Percentiles rank a stretch among this genome's conserved stretches.
Conservation (phyloP, 2,797 vertebrate genomes). For the Sebastes vulpes region DNA sequence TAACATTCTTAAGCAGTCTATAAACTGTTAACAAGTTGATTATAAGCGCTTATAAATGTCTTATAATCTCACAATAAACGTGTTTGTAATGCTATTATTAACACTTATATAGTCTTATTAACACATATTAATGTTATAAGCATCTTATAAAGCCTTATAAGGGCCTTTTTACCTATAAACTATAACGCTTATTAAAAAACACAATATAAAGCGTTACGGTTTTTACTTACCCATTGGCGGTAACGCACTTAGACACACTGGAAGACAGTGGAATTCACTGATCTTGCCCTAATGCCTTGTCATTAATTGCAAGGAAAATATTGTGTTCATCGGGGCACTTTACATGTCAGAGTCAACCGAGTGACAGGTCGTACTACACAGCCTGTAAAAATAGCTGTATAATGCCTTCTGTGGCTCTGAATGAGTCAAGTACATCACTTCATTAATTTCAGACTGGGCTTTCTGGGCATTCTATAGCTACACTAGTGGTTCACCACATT, state of each 20-base stretch:
- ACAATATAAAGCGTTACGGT: too few species aligned
- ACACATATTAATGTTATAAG: too few species aligned
- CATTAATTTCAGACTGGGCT: constrained; percentile 4
- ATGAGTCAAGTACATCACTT: constrained; percentile 4
- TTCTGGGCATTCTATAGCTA: background rate
- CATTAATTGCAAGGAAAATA: background rate
- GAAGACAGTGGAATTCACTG: background rate
- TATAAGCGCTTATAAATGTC: too few species aligned
- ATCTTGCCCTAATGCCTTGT: background rate
- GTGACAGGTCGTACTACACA: background rate
- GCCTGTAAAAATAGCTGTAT: constrained; percentile 12
- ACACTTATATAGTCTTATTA: too few species aligned
- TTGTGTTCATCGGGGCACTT: background rate
- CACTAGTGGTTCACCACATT: background rate
- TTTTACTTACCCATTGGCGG: background rate
- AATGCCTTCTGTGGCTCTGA: constrained; percentile 9
- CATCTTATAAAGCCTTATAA: too few species aligned
- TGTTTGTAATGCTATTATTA: too few species aligned
- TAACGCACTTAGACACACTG: background rate
- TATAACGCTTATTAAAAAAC: too few species aligned
- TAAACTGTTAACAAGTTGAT: too few species aligned
- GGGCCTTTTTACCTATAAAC: too few species aligned
- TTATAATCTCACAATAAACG: too few species aligned
- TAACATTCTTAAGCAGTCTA: too few species aligned
- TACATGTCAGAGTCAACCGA: constrained; percentile 10